Evolutionary conservation across 2,113 vertebrate species (phyloP), one percentile per base, ranked within the genome.

Genomic region (Fulica atra): DNA sequence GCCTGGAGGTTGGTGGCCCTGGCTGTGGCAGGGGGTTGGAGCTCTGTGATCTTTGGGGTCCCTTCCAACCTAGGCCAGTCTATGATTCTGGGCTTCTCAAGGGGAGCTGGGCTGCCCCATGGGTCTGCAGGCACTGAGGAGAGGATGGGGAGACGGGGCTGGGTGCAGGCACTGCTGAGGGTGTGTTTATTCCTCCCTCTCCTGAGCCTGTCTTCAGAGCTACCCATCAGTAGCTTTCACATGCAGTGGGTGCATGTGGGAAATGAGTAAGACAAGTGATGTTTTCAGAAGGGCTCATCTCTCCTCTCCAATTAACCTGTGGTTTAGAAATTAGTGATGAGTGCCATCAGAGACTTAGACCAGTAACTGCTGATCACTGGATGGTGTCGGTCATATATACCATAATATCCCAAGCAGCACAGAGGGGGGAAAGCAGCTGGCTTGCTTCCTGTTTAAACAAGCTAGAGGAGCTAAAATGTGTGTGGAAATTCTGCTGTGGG

Each of bases 381-480:
- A 21, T 48, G 48, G 20, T 48, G 48, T 48, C 23, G 48, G 48
- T 12, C 48, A 23, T 48, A 48, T 48, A 48, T 48, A 48, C 48
- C 48, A 48, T 48, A 48, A 48, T 48, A 48, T 40, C 82, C 57
- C 14, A 40, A 85, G 92, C 51, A 63, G 65, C 15, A 31, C 6
- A 5, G 31, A 21, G 28, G 40, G 66, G 25, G 42, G 73, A 82
- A 82, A 76, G 80, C 88, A 92, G 90, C 64, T 68, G 70, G 66
- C 83, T 96, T 61, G 28, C 87, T 97, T 98, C 97, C 96, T 97
- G 96, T 97, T 95, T 92, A 94, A 96, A 84, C 79, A 76, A 93
- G 92, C 59, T 61, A 23, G 44, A 92, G 83, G 80, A 60, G 74
- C 78, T 83, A 81, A 87, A 95, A 91, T 5, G n/a, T 48, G 46